Evolutionary conservation across 2,888 invertebrate species (phyloP), one percentile per base, ranked within the genome.

Genomic region (Electrophaes corylata): DNA sequence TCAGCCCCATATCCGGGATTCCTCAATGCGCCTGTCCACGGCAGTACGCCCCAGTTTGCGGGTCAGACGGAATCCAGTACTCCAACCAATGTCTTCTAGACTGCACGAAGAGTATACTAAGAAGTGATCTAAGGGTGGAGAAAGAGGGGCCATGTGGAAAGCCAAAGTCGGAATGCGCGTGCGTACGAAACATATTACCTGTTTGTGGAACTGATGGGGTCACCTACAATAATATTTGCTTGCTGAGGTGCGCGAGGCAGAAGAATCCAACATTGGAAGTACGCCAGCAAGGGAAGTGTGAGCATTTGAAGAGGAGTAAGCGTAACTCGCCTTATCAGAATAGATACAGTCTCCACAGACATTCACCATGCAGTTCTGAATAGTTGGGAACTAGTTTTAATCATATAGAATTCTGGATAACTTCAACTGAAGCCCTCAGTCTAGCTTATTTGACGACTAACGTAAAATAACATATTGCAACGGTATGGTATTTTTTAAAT

Each of bases 141-240:
- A 50, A 57, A 1, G 14, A 54, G 8, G 52, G 53, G 5, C 20
- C 39, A 8, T 57, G 57, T 19, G 46, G 33, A 0, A 3, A 12
- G 3, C 20, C 4, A 14, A 23, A 6, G 3, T 11, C 33, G 11
- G 18, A 41, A 19, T 61, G 61, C 37, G 14, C 10, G 1, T 61
- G 61, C 23, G 20, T 5, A 2, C 18, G 11, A 12, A 37, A 26
- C 5, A 4, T 48, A 0, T 11, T 19, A 3, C 60, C 64, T 0
- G 55, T 62, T 0, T 64, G 64, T 12, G 64, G 61, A 0, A 55
- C 59, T 3, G 64, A 64, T 35, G 55, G 54, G 0, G 39, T 55
- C 2, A 64, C 59, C 0, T 64, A 64, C 40, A 57, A 4, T 8
- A 62, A 59, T 20, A 16, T 55, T 8, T 64, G 64, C 12, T 5